Evolutionary conservation across 1,140 invertebrate species (phyloP), one percentile per base, ranked within the genome.

Genomic region (Polypedilum vanderplanki): DNA sequence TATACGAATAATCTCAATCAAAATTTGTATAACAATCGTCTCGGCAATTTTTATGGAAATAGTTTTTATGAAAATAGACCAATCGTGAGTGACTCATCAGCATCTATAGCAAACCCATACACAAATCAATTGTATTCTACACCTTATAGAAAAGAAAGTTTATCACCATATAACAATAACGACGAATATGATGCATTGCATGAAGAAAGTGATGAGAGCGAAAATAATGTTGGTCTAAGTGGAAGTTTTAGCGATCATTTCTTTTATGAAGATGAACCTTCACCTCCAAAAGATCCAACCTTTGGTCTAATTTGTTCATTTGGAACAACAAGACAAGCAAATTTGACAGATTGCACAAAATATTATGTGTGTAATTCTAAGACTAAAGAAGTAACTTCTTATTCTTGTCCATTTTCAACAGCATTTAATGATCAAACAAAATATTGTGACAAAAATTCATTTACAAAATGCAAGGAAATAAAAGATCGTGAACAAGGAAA

Each of bases 301-400:
- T 17, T 20, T 10, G 65, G 20, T 8, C 10, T 70, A 18, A 20
- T 70, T 18, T 70, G 65, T 18, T 18, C 65, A 7, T 70, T 22
- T 70, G 65, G 8, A 18, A 18, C 17, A 1, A 18, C 65, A n/a
- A 80, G 85, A 3, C 80, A 85, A 40, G 80, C 84, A 3, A 86
- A 86, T 78, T 75, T 74, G 15, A 85, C 85, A 0, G 82, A 85
- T 74, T 87, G 86, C 70, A 82, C 79, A 0, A 85, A 80, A n/a
- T 87, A 87, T 76, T 86, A 85, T 75, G 83, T 81, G 0, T 87
- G 86, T 75, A 83, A 83, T 75, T 83, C 84, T 20, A 81, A 82
- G 77, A 81, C 79, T 41, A 81, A 83, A 20, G 79, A 80, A 67
- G 77, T 86, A 0, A 74, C 81, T 0, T 81, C 83, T 40, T 86